A percentile compares a stretch with the other conserved stretches of the same genome.
phyloP scores from a whole-genome alignment of 1,140 invertebrate genomes.

The Dendrolimus punctatus region DNA sequence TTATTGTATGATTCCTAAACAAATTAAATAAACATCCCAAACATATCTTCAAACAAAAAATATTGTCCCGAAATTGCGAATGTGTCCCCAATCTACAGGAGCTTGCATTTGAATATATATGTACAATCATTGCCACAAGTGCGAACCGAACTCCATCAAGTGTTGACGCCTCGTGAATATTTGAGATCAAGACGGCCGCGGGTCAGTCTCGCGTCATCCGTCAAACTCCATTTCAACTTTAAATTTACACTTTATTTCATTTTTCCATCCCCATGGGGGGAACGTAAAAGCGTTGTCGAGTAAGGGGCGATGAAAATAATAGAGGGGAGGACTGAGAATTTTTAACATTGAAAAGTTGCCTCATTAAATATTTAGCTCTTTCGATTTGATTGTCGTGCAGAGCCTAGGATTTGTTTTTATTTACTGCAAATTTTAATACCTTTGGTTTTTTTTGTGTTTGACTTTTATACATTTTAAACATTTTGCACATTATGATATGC shows the following conservation, averaged over 20 bases:
- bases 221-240: slow-evolving; percentile 63
- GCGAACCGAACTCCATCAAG: slow-evolving; percentile 20
- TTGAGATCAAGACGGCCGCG: slow-evolving; percentile 45
- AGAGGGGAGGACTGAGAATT: slow-evolving; percentile 29
- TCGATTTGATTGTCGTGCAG: slow-evolving; percentile 23
- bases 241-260: slow-evolving; percentile 54
- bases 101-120: not conserved
- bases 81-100: too few species aligned
- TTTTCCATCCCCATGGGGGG: slow-evolving; percentile 30
- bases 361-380: slow-evolving; percentile 38
- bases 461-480: too few species aligned
- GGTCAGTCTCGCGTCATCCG: slow-evolving; percentile 48
- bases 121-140: slow-evolving; percentile 12
- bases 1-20: too few species aligned
- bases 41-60: too few species aligned
- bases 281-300: slow-evolving; percentile 62
- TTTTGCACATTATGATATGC: too few species aligned
- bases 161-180: slow-evolving; percentile 46
- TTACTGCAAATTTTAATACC: too few species aligned
- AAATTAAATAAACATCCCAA: too few species aligned
- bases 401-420: too few species aligned
- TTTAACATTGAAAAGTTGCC: slow-evolving; percentile 52
- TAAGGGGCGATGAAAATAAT: slow-evolving; percentile 49
- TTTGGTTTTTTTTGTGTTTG: too few species aligned
- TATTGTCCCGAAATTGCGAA: too few species aligned